Evolutionary conservation across 2,797 vertebrate genomes (phyloP).

Genomic region (Thalassophryne amazonica): DNA sequence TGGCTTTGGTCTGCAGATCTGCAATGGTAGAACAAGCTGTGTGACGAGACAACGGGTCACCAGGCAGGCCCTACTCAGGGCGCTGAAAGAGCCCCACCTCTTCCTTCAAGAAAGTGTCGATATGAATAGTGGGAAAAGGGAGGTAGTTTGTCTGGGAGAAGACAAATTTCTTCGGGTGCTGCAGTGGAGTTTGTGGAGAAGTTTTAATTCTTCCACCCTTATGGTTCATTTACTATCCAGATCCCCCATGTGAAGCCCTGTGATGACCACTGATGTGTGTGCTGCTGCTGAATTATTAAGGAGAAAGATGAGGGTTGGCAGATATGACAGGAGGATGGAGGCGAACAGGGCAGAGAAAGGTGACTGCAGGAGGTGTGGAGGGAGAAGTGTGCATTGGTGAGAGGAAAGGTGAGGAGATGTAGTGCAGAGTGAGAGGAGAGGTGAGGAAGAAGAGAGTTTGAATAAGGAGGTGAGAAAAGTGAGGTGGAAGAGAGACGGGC

Average conservation of each 20-base stretch:
- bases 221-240: conserved; percentile 88
- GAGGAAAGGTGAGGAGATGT: conserved; percentile 46
- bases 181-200: conserved; percentile 78
- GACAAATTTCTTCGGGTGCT: conserved; percentile 66
- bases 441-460: conserved; percentile 20
- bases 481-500: conserved; percentile 29
- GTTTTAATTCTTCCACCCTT: conserved; percentile 88
- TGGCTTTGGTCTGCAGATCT: conserved; percentile 22
- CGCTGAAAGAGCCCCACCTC: conserved; percentile 67
- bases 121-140: conserved; percentile 45
- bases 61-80: conserved; percentile 55
- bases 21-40: conserved; percentile 49
- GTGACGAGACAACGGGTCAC: conserved; percentile 69
- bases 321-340: conserved; percentile 22
- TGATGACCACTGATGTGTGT: conserved; percentile 91
- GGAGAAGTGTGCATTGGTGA: too few species aligned
- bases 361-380: conserved; percentile 5
- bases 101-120: conserved; percentile 44
- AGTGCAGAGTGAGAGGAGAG: conserved; percentile 45
- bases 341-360: neutral
- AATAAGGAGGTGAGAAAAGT: conserved; percentile 49
- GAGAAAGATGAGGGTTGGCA: conserved; percentile 80
- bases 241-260: conserved; percentile 83
- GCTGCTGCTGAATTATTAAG: conserved; percentile 93
- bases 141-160: conserved; percentile 38